A percentile compares a stretch with the other conserved stretches of the same genome.
phyloP scores from a whole-genome alignment of 1,140 invertebrate genomes.

The Brachionus rubens region DNA sequence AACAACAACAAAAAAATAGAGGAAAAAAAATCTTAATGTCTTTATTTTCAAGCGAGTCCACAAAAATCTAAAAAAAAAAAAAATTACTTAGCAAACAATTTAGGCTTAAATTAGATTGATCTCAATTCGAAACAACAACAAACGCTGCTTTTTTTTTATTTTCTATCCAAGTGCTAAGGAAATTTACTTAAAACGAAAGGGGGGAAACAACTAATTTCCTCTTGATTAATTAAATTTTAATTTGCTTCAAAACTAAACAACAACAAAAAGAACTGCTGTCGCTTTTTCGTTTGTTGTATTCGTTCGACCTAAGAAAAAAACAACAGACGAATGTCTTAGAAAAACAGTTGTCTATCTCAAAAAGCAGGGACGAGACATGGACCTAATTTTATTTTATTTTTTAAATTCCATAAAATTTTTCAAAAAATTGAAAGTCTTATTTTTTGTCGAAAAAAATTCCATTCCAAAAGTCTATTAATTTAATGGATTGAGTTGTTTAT shows the following conservation, averaged over 20 bases:
- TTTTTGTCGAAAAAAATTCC: too few relatives aligned
- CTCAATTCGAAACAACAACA: conserved; percentile 23
- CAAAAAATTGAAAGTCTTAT: too few relatives aligned
- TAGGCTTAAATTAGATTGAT: conserved; percentile 8
- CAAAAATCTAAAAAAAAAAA: too few relatives aligned
- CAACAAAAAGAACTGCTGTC: not conserved
- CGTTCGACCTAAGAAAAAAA: not conserved
- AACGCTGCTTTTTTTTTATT: not conserved
- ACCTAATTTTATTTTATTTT: too few relatives aligned
- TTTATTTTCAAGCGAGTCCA: too few relatives aligned
- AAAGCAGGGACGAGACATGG: not conserved
- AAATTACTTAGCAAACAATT: conserved; percentile 14
- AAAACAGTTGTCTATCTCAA: not conserved
- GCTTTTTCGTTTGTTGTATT: not conserved
- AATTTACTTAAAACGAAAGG: not conserved
- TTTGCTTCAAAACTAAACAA: not conserved
- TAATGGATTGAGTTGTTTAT: conserved; percentile 36
- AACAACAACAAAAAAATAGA: too few relatives aligned
- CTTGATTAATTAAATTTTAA: conserved; percentile 13
- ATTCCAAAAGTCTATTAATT: conserved; percentile 31
- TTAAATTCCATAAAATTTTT: too few relatives aligned
- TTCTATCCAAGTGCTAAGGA: conserved; percentile 7
- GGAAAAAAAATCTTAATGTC: too few relatives aligned
- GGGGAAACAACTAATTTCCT: conserved; percentile 4
- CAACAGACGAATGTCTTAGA: not conserved